A percentile compares a stretch with the other conserved stretches of the same genome.
These are phyloP conservation scores for Myopa testacea DNA, from an alignment of 2,888 invertebrate species.

Conservation along the genomic window DNA sequence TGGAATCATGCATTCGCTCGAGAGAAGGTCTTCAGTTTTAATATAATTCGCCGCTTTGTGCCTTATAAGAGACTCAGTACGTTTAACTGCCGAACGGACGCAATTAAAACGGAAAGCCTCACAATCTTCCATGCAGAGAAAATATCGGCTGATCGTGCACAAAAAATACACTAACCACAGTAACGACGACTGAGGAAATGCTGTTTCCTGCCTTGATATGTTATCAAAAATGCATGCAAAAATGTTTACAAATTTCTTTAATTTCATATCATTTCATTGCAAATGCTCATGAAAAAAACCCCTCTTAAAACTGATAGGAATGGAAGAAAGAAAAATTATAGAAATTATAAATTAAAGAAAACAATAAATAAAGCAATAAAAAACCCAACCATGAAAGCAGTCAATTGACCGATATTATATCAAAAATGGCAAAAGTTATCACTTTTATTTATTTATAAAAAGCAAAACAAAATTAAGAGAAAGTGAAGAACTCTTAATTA, in stretches of 20 bases:
- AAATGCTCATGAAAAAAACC: no score
- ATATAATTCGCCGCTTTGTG: no score
- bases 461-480: slow-evolving; percentile 1
- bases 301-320: not conserved
- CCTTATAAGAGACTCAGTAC: no score
- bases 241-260: no score
- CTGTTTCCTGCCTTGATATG: slow-evolving; percentile 14
- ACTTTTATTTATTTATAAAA: slow-evolving; percentile 17
- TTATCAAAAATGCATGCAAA: not conserved
- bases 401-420: not conserved
- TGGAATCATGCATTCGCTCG: no score
- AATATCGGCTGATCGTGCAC: not conserved
- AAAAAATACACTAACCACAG: not conserved
- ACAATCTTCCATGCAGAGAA: no score
- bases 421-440: slow-evolving; percentile 28
- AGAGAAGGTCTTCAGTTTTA: no score
- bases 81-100: not conserved
- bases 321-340: not conserved
- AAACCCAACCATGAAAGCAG: not conserved
- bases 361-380: not conserved
- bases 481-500: slow-evolving; percentile 9
- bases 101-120: slow-evolving; percentile 6
- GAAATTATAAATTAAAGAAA: not conserved
- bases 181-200: not conserved
- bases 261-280: no score